These are phyloP conservation scores for Setipinna tenuifilis DNA, from an alignment of 2,797 vertebrate species.

Conservation along the genomic window DNA sequence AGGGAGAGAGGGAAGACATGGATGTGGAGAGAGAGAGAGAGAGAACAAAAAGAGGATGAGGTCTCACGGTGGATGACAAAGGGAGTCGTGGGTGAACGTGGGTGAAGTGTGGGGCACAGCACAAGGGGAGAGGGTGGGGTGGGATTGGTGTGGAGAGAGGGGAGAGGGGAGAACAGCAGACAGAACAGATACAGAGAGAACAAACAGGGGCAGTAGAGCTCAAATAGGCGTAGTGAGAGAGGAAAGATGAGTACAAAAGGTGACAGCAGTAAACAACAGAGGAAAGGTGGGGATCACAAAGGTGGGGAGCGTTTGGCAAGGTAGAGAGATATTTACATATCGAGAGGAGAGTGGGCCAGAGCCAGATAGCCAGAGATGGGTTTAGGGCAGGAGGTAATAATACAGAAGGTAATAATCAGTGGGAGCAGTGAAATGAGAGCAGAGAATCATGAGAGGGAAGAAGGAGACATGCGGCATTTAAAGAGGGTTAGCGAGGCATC, in stretches of 20 bases:
- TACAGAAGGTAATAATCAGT: neutral
- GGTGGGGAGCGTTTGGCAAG: neutral
- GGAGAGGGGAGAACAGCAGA: neutral
- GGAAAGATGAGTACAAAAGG: neutral
- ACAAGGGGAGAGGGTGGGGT: too few relatives aligned
- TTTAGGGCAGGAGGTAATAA: neutral
- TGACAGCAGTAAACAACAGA: neutral
- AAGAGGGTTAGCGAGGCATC: neutral
- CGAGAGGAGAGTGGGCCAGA: neutral
- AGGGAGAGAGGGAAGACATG: conserved; percentile 4
- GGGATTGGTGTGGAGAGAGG: neutral
- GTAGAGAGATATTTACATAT: neutral
- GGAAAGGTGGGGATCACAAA: neutral
- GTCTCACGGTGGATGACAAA: neutral
- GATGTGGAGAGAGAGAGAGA: neutral
- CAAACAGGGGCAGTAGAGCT: neutral
- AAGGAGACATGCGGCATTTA: neutral
- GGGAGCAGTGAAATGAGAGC: neutral
- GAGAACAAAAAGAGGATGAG: neutral
- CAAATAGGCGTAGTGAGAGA: neutral
- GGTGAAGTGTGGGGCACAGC: neutral
- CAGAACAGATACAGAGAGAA: neutral
- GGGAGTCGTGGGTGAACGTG: neutral
- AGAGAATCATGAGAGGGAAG: neutral
- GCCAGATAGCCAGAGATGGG: neutral